These are phyloP conservation scores for Hipposideros larvatus DNA, from an alignment of 2,797 vertebrate genomes.

Conservation along the genomic window DNA sequence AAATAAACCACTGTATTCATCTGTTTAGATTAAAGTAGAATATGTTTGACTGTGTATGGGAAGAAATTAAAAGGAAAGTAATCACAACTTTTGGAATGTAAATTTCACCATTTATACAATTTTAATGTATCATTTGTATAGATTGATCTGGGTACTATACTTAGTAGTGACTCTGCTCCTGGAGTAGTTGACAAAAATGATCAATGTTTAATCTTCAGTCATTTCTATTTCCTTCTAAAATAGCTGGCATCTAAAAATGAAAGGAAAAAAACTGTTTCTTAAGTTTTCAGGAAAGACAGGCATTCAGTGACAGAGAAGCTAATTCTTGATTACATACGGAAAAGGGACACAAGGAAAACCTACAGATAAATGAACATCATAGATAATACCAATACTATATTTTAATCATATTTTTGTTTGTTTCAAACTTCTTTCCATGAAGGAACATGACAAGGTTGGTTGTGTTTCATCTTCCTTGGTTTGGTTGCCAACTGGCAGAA, in stretches of 20 bases:
- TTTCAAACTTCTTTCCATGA: background rate
- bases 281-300: constrained; percentile 14
- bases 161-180: constrained; percentile 43
- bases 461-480: constrained; percentile 7
- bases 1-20: constrained; percentile 11
- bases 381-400: background rate
- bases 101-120: constrained; percentile 24
- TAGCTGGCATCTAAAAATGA: constrained; percentile 62
- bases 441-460: background rate
- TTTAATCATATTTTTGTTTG: background rate
- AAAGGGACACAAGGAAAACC: background rate
- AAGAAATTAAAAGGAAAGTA: constrained; percentile 28
- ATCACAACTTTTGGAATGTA: constrained; percentile 26
- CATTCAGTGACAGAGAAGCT: constrained; percentile 2
- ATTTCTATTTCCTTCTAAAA: constrained; percentile 60
- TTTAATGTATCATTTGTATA: constrained; percentile 49
- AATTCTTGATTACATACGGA: background rate
- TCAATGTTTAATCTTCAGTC: constrained; percentile 53
- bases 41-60: background rate
- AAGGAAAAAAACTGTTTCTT: constrained; percentile 40
- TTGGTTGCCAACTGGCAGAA: background rate
- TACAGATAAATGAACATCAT: background rate
- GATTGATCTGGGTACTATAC: background rate
- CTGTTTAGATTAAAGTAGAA: background rate
- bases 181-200: constrained; percentile 25